Base-by-base conservation (phyloP, 64 coral and sea anemone species). In the Astreopora myriophthalma region DNA sequence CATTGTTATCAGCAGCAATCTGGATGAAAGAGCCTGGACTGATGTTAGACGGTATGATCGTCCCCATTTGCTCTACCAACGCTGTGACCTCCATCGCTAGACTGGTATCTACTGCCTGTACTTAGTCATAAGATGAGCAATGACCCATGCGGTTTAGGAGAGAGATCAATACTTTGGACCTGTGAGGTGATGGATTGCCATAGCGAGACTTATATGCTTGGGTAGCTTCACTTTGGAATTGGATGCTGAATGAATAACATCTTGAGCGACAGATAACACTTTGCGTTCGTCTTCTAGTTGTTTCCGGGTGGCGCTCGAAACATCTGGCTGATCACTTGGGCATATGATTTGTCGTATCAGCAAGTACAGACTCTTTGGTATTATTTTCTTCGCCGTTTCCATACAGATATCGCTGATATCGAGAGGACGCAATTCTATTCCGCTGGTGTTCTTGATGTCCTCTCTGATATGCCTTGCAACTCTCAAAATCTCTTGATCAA, bases 1-100 rank as follows among this genome's bases (percentile, higher is more conserved):
- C 92, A 57, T 79, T 88, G 52, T 94, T 88, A 70, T 94, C 85
- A 31, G 85, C 74, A 2, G 37, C 81, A 13, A 63, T 16, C 20
- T 85, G 35, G 61, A 66, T 14, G 65, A 92, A 92, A 42, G 71
- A 17, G 34, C 90, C 51, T 22, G 80, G 90, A 76, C 66, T 20
- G 71, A 85, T 85, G 22, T 85, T 85, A 14, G 60, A 40, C 6
- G 92, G 85, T 46, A 88, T 57, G 19, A 94, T 46, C 1, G 76
- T 83, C 23, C 86, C 86, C 67, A 40, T 39, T 27, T 37, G 61
- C n/a, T 85, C 32, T 29, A 20, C 32, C 81, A 39, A 22, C n/a
- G 67, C 68, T 8, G 74, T 25, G 12, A 88, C 85, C 25, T 88
- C 69, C 17, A 20, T 74, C 0, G 85, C 85, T 32, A 88, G 22